Conservation (phyloP, 2,888 invertebrate species). For the Pristionchus arcanus region DNA sequence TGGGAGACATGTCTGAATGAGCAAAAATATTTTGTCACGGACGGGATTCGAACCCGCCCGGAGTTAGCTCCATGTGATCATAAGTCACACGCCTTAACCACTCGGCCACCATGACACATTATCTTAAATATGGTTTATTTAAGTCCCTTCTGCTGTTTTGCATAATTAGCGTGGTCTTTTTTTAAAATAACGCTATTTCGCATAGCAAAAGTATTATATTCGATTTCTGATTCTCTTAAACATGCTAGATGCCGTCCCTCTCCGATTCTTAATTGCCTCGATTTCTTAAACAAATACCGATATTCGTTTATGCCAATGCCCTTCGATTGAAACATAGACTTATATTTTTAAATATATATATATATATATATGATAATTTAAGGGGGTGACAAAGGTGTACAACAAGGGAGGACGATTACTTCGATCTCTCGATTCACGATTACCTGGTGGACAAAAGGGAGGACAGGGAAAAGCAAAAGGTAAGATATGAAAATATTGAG, state of each 20-base stretch:
- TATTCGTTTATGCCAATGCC: not conserved
- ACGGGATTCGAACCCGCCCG: slow-evolving; percentile 9
- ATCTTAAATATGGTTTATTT: slow-evolving; percentile 18
- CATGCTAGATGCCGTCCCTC: too few relatives aligned
- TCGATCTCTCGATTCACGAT: slow-evolving; percentile 84
- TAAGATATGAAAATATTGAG: not conserved
- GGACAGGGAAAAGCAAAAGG: slow-evolving; percentile 26
- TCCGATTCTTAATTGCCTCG: too few relatives aligned
- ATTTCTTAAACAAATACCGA: too few relatives aligned
- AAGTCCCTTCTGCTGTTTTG: too few relatives aligned
- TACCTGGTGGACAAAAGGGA: slow-evolving; percentile 86
- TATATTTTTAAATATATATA: too few relatives aligned
- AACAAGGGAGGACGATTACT: slow-evolving; percentile 67
- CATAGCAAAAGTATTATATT: too few relatives aligned
- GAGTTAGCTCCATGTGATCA: not conserved
- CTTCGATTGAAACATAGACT: too few relatives aligned
- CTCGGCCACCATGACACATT: too few relatives aligned
- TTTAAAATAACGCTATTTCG: too few relatives aligned
- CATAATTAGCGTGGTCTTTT: too few relatives aligned
- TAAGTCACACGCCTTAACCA: not conserved
- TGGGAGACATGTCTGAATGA: not conserved
- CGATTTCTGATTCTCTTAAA: too few relatives aligned
- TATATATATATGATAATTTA: not conserved
- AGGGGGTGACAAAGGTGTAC: slow-evolving; percentile 84
- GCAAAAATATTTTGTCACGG: not conserved